Evolutionary conservation across 2,797 vertebrate species (phyloP), one percentile per base, ranked within the genome.

Genomic region (Neostethus bicornis): DNA sequence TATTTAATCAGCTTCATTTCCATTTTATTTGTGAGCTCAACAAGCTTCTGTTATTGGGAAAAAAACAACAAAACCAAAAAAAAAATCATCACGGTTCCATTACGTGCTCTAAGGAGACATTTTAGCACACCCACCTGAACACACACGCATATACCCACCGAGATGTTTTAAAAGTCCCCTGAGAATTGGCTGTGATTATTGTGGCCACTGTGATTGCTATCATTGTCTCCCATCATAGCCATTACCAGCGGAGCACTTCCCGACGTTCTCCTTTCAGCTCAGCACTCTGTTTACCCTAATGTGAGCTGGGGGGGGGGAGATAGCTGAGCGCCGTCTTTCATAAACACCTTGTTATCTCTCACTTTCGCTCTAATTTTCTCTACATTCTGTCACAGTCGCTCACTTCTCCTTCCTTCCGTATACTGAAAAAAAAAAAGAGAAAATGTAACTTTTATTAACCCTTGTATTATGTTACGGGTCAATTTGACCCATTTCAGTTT

Each of bases 321-420:
- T 78, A 62, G 69, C 57, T 47, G 67, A 63, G 70, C 68, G 56
- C 67, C 66, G 41, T 73, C 84, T 74, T 87, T 77, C 75, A 85
- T 87, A 86, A 90, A 88, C 83, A 87, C 83, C 85, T 87, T 84
- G 85, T 90, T 90, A 90, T 89, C 84, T 78, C 77, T 75, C 81
- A 62, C 71, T 85, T 73, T 70, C 77, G 83, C 70, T 82, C 79
- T 83, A 84, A 85, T 89, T 85, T 87, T 86, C 79, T 67, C 74
- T 48, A 72, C 65, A 70, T 87, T 85, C 73, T 79, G 65, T 83
- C 79, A 50, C 67, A 77, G 75, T 51, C 4, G 13, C 72, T 80
- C 66, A 52, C 75, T 79, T 66, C 12, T 43, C 60, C 57, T 1
- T 54, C 51, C 60, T 61, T 72, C 23, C 2, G 61, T 56, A 64